phyloP scores from a whole-genome alignment of 37 sponge, comb jelly and placozoan genomes.

The Ephydatia muelleri region DNA sequence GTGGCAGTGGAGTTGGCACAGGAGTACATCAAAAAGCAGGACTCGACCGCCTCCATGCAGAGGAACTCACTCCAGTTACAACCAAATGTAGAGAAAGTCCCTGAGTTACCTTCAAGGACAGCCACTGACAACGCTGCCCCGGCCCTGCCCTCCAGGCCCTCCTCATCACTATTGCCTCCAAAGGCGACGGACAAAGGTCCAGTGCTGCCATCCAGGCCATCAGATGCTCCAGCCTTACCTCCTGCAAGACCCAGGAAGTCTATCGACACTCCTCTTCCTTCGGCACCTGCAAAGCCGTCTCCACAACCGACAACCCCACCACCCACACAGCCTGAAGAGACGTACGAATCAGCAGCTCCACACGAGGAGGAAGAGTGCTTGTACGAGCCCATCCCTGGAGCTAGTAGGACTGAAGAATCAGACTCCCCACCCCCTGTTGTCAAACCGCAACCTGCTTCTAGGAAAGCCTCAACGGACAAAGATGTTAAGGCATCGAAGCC shows the following conservation, averaged over 20 bases:
- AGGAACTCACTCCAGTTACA: too few species aligned
- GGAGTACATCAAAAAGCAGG: neutral
- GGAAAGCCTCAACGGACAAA: neutral
- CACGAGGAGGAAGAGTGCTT: conserved; percentile 34
- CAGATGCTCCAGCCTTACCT: too few species aligned
- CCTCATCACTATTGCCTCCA: too few species aligned
- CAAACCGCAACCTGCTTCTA: neutral
- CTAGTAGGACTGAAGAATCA: neutral
- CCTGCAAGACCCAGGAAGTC: neutral
- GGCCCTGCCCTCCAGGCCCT: neutral
- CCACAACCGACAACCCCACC: neutral
- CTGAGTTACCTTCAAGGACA: too few species aligned
- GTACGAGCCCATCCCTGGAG: conserved; percentile 39
- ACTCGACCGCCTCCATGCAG: too few species aligned
- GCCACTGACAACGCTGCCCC: neutral
- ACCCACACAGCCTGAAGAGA: neutral
- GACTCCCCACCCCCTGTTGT: neutral
- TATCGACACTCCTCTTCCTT: neutral
- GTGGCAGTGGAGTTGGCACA: neutral
- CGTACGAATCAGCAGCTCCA: neutral
- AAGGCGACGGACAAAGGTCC: neutral
- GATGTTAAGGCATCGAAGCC: neutral
- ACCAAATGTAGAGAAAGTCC: too few species aligned
- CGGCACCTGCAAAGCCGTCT: neutral
- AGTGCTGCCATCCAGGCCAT: neutral